A percentile compares a stretch with the other conserved stretches of the same genome.
phyloP scores from a whole-genome alignment of 2,888 invertebrate species.

The Nephrotoma flavescens region DNA sequence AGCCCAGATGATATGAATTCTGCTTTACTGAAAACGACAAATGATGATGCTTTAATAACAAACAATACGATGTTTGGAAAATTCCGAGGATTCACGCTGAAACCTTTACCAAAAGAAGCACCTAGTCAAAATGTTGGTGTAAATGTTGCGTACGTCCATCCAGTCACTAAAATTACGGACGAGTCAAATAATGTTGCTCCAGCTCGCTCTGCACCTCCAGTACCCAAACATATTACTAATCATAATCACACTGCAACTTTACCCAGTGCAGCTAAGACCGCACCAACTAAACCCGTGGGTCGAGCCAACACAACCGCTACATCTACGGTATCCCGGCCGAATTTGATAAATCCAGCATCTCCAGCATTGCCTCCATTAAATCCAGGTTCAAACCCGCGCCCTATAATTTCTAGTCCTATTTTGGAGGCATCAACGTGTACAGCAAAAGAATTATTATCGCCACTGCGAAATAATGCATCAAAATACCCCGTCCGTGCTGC shows the following conservation, averaged over 20 bases:
- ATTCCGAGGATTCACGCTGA: slow-evolving; percentile 70
- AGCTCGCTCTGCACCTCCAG: slow-evolving; percentile 45
- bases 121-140: slow-evolving; percentile 20
- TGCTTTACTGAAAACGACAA: slow-evolving; percentile 43
- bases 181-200: slow-evolving; percentile 27
- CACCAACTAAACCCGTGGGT: neutral
- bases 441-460: slow-evolving; percentile 54
- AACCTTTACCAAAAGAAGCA: slow-evolving; percentile 26
- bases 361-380: slow-evolving; percentile 49
- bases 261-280: slow-evolving; percentile 28
- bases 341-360: slow-evolving; percentile 15
- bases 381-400: slow-evolving; percentile 46
- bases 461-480: slow-evolving; percentile 39
- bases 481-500: slow-evolving; percentile 44
- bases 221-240: slow-evolving; percentile 32
- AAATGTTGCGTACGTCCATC: slow-evolving; percentile 40
- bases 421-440: slow-evolving; percentile 69
- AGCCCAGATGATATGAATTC: slow-evolving; percentile 59
- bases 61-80: slow-evolving; percentile 59
- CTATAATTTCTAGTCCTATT: slow-evolving; percentile 68
- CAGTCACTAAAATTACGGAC: slow-evolving; percentile 19
- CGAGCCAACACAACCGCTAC: neutral
- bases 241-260: neutral
- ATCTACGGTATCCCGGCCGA: neutral
- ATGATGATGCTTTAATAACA: slow-evolving; percentile 32